Evolutionary conservation across 2,113 vertebrate genomes (phyloP).

Genomic region (Tachysurus fulvidraco): DNA sequence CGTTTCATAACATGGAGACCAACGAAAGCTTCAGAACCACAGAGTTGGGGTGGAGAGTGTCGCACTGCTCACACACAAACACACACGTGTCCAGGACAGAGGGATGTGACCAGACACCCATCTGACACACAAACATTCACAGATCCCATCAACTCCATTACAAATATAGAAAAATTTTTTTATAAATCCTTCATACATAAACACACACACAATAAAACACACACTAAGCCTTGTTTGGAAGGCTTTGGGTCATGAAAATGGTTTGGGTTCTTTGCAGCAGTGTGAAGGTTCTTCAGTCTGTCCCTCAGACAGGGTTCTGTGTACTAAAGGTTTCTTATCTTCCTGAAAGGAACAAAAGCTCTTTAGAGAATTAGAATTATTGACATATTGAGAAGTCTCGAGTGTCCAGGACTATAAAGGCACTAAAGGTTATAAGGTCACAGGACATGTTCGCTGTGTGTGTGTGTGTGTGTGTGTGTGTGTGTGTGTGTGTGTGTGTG

Average conservation of each 20-base stretch:
- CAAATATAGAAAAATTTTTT: neutral
- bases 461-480: neutral
- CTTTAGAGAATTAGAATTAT: too few relatives aligned
- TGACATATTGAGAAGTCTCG: neutral
- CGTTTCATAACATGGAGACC: too few relatives aligned
- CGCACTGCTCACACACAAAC: neutral
- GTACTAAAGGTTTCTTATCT: neutral
- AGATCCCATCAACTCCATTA: conserved; percentile 26
- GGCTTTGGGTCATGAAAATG: neutral
- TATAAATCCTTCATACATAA: neutral
- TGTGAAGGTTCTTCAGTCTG: neutral
- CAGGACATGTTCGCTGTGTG: neutral
- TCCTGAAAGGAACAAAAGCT: neutral
- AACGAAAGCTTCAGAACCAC: neutral
- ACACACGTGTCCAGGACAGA: conserved; percentile 33
- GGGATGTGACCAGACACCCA: conserved; percentile 70
- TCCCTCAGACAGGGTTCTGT: neutral
- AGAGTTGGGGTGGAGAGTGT: neutral
- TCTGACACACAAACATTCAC: conserved; percentile 29
- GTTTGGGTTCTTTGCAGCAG: neutral
- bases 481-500: conserved; percentile 19
- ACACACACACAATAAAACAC: neutral
- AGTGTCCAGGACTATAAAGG: neutral
- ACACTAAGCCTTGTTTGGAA: neutral
- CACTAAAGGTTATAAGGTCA: neutral